phyloP scores from a whole-genome alignment of 2,888 invertebrate species.

The Drosophila ustulata region DNA sequence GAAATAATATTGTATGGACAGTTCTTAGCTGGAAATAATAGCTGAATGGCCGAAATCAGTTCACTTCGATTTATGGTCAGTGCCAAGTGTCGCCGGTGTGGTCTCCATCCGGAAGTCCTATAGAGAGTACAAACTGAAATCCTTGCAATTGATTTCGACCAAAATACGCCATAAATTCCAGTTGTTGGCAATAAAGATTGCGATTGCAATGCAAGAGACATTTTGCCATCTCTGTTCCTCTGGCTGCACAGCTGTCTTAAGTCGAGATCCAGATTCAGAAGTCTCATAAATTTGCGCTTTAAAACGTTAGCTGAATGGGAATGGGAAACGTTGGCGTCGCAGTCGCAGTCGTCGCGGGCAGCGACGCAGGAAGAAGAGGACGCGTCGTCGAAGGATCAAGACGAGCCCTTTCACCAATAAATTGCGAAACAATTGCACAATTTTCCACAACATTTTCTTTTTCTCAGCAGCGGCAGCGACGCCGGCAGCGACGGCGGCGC shows the following conservation, averaged over 20 bases:
- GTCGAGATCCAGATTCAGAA: constrained; percentile 25
- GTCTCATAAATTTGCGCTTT: constrained; percentile 63
- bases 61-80: background rate
- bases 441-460: constrained; percentile 72
- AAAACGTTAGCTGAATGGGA: constrained; percentile 5
- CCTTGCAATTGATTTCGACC: constrained; percentile 8
- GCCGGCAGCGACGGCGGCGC: constrained; percentile 46
- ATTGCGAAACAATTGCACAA: constrained; percentile 80
- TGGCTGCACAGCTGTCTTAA: constrained; percentile 55
- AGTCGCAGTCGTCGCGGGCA: constrained; percentile 13
- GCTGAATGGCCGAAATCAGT: background rate
- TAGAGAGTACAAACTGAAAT: constrained; percentile 3
- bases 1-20: background rate
- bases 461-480: constrained; percentile 19
- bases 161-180: constrained; percentile 8
- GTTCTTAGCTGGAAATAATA: background rate
- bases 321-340: constrained; percentile 19
- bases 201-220: background rate
- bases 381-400: background rate
- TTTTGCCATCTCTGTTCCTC: background rate
- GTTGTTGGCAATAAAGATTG: constrained; percentile 12
- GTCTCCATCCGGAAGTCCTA: constrained; percentile 24
- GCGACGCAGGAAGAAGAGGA: constrained; percentile 34
- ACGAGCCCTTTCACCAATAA: constrained; percentile 73
- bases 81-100: constrained; percentile 22